Percentiles rank a stretch among this genome's conserved stretches.
Evolutionary conservation across 1,140 invertebrate genomes (phyloP).

Genomic region (Zaprionus ghesquierei): DNA sequence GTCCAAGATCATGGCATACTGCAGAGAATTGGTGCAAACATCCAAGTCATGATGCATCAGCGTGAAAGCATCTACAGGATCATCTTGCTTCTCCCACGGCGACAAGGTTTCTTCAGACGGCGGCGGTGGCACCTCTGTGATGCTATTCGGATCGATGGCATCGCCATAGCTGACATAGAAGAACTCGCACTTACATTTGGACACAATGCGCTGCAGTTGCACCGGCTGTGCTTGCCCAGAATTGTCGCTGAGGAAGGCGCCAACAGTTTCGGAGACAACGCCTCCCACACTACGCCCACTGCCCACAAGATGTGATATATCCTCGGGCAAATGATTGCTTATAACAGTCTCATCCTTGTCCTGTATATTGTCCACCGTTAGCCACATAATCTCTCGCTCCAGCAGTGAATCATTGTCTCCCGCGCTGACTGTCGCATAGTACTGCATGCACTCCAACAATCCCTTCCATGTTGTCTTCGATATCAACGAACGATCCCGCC

Average conservation of each 20-base stretch:
- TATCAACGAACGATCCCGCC: conserved; percentile 93
- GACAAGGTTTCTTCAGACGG: conserved; percentile 87
- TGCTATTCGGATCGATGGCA: conserved; percentile 87
- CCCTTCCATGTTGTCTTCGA: conserved; percentile 98
- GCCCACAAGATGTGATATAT: conserved; percentile 94
- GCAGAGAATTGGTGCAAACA: conserved; percentile 97
- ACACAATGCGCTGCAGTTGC: conserved; percentile 97
- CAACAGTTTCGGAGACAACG: conserved; percentile 95
- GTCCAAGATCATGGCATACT: conserved; percentile 98
- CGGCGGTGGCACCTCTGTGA: conserved; percentile 87
- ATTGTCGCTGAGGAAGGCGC: conserved; percentile 87
- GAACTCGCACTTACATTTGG: conserved; percentile 98
- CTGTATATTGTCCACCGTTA: conserved; percentile 95
- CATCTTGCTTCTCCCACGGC: conserved; percentile 90
- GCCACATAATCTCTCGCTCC: conserved; percentile 96
- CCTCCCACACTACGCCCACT: conserved; percentile 98
- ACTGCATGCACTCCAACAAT: conserved; percentile 98
- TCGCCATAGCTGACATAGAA: conserved; percentile 98
- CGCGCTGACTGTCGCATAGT: conserved; percentile 97
- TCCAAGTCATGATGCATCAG: conserved; percentile 99
- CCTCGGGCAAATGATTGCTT: conserved; percentile 90
- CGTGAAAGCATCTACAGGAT: conserved; percentile 97
- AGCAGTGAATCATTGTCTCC: conserved; percentile 89
- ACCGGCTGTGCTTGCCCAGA: conserved; percentile 81
- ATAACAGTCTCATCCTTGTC: conserved; percentile 93